Evolutionary conservation across 2,113 vertebrate species (phyloP), one percentile per base, ranked within the genome.

Genomic region (Pelobates fuscus): DNA sequence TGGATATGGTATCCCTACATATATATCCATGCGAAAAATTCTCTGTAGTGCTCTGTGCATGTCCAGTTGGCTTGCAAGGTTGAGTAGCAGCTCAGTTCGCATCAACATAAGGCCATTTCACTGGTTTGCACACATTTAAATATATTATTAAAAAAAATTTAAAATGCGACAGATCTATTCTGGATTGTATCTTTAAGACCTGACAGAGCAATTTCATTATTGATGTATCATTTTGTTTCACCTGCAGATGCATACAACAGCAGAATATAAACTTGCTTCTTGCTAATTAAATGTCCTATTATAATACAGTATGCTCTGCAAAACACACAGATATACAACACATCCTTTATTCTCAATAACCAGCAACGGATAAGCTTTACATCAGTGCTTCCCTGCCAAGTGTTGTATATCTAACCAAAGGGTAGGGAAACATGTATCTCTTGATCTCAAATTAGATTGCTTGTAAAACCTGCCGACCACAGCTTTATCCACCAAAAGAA

Each of bases 381-480:
- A 77, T 77, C 73, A 68, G 73, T 68, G 65, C 58, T 77, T 77
- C 26, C 63, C 37, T 67, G 49, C 73, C 73, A 61, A 32, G 26
- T 52, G 57, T 49, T 30, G 55, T 25, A 61, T 52, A 29, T 52
- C 57, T 68, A 68, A 77, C 73, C 65, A 64, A 77, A 61, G 73
- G 73, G 65, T 67, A 68, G 32, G 25, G 25, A 67, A 58, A 46
- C 52, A 24, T 27, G 54, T 29, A 61, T 67, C 27, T 60, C 43
- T 61, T 77, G 73, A 77, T 77, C 64, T 77, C 14, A 67, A 61
- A 68, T 77, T 24, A 61, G 65, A 77, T 77, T 68, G 65, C 57
- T 61, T 67, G 60, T 60, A 76, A 60, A 60, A 76, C 72, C 72
- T 77, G 43, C 64, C 21, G 65, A 77, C 73, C 41, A 67, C 30